Conservation (phyloP, 1,140 invertebrate genomes). For the Habropoda laboriosa region DNA sequence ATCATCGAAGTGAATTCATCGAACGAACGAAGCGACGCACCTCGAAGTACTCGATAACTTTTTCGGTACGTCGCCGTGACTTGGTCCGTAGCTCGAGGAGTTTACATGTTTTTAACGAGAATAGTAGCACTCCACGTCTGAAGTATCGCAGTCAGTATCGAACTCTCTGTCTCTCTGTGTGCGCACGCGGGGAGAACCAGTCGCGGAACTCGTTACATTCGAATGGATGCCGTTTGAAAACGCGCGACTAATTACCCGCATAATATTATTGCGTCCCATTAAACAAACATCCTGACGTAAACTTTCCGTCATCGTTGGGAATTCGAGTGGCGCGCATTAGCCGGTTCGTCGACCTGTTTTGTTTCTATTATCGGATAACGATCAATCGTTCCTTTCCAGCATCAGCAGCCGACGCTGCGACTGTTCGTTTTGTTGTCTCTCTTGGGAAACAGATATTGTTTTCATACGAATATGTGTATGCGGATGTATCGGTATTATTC, state of each 20-base stretch:
- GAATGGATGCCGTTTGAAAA: conserved; percentile 54
- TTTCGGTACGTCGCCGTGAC: not conserved
- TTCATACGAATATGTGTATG: no score
- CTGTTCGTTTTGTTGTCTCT: conserved; percentile 9
- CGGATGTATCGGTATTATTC: not conserved
- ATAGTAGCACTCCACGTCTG: not conserved
- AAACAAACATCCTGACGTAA: conserved; percentile 67
- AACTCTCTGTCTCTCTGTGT: not conserved
- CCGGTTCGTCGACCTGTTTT: conserved; percentile 61
- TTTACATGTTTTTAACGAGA: conserved; percentile 39
- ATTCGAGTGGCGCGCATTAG: conserved; percentile 62
- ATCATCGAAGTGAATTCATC: not conserved
- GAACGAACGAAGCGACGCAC: not conserved
- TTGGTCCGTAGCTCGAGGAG: not conserved
- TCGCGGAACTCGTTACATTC: conserved; percentile 56
- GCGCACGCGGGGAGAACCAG: not conserved
- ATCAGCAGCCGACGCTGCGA: no score
- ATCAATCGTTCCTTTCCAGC: conserved; percentile 67
- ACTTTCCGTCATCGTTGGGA: conserved; percentile 60
- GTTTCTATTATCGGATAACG: conserved; percentile 70
- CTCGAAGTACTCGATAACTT: not conserved
- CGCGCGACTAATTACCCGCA: conserved; percentile 72
- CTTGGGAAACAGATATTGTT: not conserved
- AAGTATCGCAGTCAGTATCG: conserved; percentile 24
- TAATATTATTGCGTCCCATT: conserved; percentile 70